Base-by-base conservation (phyloP, 2,797 vertebrate species). In the Esox masquinongy region DNA sequence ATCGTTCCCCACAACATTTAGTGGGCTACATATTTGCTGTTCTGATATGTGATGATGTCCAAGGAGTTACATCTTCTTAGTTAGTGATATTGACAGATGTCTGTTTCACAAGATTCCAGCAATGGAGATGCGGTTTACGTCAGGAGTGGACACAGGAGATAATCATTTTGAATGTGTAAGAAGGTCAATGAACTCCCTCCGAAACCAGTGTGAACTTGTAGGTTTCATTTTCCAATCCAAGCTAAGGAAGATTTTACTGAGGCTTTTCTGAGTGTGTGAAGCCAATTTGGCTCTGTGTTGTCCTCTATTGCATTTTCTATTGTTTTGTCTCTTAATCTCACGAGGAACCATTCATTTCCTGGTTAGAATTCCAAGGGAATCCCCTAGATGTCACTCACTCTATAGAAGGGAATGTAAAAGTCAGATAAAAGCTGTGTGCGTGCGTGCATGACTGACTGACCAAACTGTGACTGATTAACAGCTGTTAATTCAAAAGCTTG, bases 401-500 rank as follows among this genome's bases (percentile, higher is more conserved):
- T 29, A 24, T 29, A 31, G 15, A 19, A 43, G 56, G 56, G 69
- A 43, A 47, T 68, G 68, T 31, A 0, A 51, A 72, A 14, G 5
- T 31, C 8, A 72, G 15, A 8, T 47, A 19, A 17, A 73, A 22
- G 6, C 39, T n/a, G 47, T 53, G 43, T 74, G 6, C 70, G n/a
- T 59, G 2, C 50, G n/a, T 43, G n/a, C 61, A 19, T 80, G 1
- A 47, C 34, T 70, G 53, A 15, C 12, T 56, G 17, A 34, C 34
- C 34, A 34, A 34, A 34, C 2, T 68, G 39, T 80, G 1, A 47
- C 34, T 68, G 63, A 15, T 9, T 80, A 80, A 87, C 43, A 47
- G 43, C 43, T 80, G 73, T 51, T 63, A 73, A 77, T 80, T 76
- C 53, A 80, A 77, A 66, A 14, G 4, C 73, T 71, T 15, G 80